A percentile compares a stretch with the other conserved stretches of the same genome.
These are phyloP conservation scores for Drosophila cognata DNA, from an alignment of 2,888 invertebrate genomes.

Conservation along the genomic window DNA sequence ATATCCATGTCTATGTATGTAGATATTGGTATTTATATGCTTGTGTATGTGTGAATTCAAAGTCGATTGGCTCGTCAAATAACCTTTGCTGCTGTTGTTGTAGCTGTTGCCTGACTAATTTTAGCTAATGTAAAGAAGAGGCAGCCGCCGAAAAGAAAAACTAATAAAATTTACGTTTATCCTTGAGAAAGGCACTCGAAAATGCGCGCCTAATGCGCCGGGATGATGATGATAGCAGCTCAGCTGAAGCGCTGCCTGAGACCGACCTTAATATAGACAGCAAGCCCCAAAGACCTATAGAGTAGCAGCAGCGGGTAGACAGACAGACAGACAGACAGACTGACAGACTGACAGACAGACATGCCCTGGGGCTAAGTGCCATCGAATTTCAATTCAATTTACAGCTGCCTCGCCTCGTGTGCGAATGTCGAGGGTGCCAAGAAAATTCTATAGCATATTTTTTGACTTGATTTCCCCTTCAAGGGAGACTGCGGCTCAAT, in stretches of 20 bases:
- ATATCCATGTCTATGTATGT: not conserved
- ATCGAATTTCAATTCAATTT: conserved; percentile 81
- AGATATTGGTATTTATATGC: not conserved
- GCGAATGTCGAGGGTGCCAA: conserved; percentile 67
- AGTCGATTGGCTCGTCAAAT: conserved; percentile 56
- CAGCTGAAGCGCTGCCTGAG: conserved; percentile 48
- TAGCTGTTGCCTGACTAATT: conserved; percentile 67
- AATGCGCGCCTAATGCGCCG: conserved; percentile 77
- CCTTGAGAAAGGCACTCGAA: conserved; percentile 77
- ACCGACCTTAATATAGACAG: conserved; percentile 74
- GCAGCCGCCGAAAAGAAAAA: conserved; percentile 51
- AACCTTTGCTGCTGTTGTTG: conserved; percentile 55
- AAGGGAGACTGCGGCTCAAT: conserved; percentile 27
- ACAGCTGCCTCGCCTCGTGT: conserved; percentile 57
- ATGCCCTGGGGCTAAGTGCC: conserved; percentile 68
- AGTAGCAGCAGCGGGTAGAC: conserved; percentile 23
- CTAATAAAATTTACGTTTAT: conserved; percentile 81
- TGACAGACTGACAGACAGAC: conserved; percentile 34
- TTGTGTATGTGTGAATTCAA: conserved; percentile 28
- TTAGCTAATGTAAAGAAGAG: conserved; percentile 75
- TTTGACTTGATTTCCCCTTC: conserved; percentile 59
- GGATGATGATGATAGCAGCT: conserved; percentile 58
- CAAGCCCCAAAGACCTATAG: conserved; percentile 51
- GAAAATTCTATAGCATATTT: conserved; percentile 71
- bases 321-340: conserved; percentile 16